A percentile compares a stretch with the other conserved stretches of the same genome.
These are phyloP conservation scores for Microctonus hyperodae DNA, from an alignment of 2,888 invertebrate genomes.

Conservation along the genomic window DNA sequence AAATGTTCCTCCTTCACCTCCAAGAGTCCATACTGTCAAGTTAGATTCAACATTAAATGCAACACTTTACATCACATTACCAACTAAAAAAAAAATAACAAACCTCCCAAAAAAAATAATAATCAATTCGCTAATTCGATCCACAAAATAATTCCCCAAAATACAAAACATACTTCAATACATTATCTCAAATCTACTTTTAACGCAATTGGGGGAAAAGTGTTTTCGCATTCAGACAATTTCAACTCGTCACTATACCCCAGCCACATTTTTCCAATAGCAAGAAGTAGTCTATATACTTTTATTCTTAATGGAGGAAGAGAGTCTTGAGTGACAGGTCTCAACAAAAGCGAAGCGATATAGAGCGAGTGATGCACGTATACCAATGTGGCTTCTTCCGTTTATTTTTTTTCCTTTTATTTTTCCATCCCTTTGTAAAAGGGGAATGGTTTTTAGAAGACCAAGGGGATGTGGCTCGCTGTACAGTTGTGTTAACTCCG, in stretches of 20 bases:
- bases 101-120: neutral
- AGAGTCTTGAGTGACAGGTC: slow-evolving; percentile 41
- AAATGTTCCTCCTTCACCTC: slow-evolving; percentile 40
- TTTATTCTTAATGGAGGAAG: slow-evolving; percentile 35
- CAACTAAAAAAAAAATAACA: neutral
- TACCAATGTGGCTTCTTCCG: slow-evolving; percentile 25
- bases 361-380: neutral
- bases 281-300: slow-evolving; percentile 26
- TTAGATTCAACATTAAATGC: slow-evolving; percentile 42
- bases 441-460: slow-evolving; percentile 22
- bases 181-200: neutral
- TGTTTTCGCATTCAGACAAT: slow-evolving; percentile 5
- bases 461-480: slow-evolving; percentile 29
- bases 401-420: slow-evolving; percentile 7
- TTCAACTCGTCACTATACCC: neutral
- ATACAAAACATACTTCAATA: no score
- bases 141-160: no score
- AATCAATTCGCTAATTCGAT: no score
- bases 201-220: neutral
- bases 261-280: slow-evolving; percentile 24
- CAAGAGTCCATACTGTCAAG: slow-evolving; percentile 44
- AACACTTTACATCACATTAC: no score
- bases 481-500: slow-evolving; percentile 47
- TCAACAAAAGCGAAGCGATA: slow-evolving; percentile 38
- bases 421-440: neutral